Conservation (phyloP, 2,888 invertebrate genomes). For the Neocrepidodera transversa region DNA sequence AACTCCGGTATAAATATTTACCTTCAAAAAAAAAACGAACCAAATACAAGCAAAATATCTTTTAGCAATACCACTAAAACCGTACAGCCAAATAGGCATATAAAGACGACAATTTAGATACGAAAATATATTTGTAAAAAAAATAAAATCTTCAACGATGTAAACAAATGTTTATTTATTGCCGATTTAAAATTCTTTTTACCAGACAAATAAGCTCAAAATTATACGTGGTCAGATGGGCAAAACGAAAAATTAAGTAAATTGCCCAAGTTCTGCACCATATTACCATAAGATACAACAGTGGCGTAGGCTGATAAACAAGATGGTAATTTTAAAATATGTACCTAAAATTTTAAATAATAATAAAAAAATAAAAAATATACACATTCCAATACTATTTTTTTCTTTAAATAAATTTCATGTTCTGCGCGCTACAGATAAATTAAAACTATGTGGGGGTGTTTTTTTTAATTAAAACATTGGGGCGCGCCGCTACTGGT, state of each 20-base stretch:
- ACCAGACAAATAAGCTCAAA: slow-evolving; percentile 21
- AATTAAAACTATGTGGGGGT: too few species aligned
- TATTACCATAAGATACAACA: slow-evolving; percentile 41
- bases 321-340: too few species aligned
- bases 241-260: slow-evolving; percentile 47
- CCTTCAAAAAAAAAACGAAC: too few species aligned
- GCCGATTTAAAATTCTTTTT: slow-evolving; percentile 24
- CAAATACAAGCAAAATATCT: too few species aligned
- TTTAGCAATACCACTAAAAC: too few species aligned
- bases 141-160: slow-evolving; percentile 16
- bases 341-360: too few species aligned
- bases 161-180: slow-evolving; percentile 28
- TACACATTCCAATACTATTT: too few species aligned
- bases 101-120: slow-evolving; percentile 24
- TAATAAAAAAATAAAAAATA: too few species aligned
- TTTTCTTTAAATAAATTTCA: too few species aligned
- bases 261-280: slow-evolving; percentile 42
- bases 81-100: background rate
- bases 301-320: background rate
- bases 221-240: slow-evolving; percentile 26
- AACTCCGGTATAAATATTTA: too few species aligned
- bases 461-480: too few species aligned
- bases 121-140: slow-evolving; percentile 8
- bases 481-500: background rate
- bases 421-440: too few species aligned